Base-by-base conservation (phyloP, 2,888 invertebrate genomes). In the Lacanobia wlatinum region DNA sequence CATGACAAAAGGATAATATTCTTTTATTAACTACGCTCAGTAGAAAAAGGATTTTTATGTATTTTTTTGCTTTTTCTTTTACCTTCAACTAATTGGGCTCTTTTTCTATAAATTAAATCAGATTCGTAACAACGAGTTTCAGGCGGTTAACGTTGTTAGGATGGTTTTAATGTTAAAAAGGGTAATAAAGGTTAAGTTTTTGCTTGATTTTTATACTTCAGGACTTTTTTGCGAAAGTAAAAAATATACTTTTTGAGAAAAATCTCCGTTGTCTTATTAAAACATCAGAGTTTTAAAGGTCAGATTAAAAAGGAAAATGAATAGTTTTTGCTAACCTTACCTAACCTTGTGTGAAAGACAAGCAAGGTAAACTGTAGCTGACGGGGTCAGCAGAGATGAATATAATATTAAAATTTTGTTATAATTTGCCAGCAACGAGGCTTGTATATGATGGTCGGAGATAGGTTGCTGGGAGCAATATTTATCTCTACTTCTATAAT, bases 1-100 rank as follows among this genome's bases (percentile, higher is more conserved):
- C 61, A 73, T 68, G 63, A 74, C 78, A 84, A 86, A 84, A 76
- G 75, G 61, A 46, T 71, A 75, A 84, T 82, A 78, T 78, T 69
- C 72, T 64, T 84, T 86, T 82, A 85, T 75, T 80, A 86, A 80
- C 79, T 84, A 58, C 62, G 66, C 23, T 71, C 18, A 12, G 43
- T 55, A 61, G 43, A 73, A 78, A 75, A 73, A 69, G 46, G 50
- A 56, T 56, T 76, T 70, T 85, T 73, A 66, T 70, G 16, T 58
- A 12, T 69, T 58, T 76, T 71, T 77, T 63, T 28, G 1, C 3
- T 66, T 59, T 73, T 73, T 56, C 56, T 68, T 58, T 67, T 69
- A 63, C 50, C 58, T 53, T 59, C 21, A 14, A 48, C 70, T 80
- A 84, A 84, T 86, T 84, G 78, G 58, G 9, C 58, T 23, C 65